Percentiles rank a stretch among this genome's conserved stretches.
Evolutionary conservation across 2,797 vertebrate species (phyloP).

Genomic region (Sebastes cheni): DNA sequence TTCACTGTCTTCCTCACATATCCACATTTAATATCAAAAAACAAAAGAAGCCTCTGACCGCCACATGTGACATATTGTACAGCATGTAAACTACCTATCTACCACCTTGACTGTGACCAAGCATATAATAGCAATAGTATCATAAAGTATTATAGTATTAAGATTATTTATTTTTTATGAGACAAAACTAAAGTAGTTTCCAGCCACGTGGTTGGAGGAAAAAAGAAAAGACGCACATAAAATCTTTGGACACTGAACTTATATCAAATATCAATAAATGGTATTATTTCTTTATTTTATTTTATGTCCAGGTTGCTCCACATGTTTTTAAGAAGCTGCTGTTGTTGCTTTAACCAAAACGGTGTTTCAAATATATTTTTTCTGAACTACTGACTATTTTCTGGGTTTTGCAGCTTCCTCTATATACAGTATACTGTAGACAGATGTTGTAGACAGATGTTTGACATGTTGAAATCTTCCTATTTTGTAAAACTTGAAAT

Average conservation of each 20-base stretch:
- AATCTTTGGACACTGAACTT: constrained; percentile 8
- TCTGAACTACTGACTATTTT: background rate
- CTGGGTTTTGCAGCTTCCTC: background rate
- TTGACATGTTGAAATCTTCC: background rate
- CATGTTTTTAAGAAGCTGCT: background rate
- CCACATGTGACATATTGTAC: background rate
- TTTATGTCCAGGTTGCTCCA: background rate
- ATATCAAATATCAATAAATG: background rate
- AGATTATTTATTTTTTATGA: background rate
- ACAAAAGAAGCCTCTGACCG: background rate
- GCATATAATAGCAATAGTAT: constrained; percentile 29
- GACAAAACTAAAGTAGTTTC: too few relatives aligned
- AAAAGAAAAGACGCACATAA: background rate
- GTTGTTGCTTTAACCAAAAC: constrained; percentile 35
- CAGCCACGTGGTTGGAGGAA: background rate
- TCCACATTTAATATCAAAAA: background rate
- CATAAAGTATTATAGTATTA: background rate
- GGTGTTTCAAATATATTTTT: constrained; percentile 52
- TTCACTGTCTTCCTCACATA: too few relatives aligned
- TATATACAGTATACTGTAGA: too few relatives aligned
- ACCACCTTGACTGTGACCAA: constrained; percentile 40
- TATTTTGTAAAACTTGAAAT: background rate
- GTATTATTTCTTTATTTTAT: background rate
- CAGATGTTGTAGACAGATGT: too few relatives aligned
- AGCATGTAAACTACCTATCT: constrained; percentile 30